These are phyloP conservation scores for Melipona beecheii DNA, from an alignment of 2,888 invertebrate genomes.

Conservation along the genomic window DNA sequence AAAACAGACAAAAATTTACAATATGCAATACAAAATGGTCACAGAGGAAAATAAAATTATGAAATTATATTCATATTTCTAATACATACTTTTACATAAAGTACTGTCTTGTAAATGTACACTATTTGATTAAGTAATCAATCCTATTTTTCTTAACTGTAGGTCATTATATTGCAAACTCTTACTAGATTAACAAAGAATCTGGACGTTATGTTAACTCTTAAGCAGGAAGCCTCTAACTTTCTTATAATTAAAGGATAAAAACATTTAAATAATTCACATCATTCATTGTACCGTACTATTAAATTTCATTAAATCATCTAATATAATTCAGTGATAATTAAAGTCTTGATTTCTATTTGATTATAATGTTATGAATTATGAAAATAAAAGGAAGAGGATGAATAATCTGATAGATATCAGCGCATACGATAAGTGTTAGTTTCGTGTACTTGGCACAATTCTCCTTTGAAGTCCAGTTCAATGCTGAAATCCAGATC, in stretches of 20 bases:
- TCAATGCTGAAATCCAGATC: conserved; percentile 98
- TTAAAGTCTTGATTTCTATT: conserved; percentile 54
- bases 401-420: conserved; percentile 74
- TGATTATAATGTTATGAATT: conserved; percentile 63
- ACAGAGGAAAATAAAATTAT: conserved; percentile 30
- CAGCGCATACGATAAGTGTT: conserved; percentile 97
- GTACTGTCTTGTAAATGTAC: conserved; percentile 39
- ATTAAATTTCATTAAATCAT: conserved; percentile 52
- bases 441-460: conserved; percentile 93
- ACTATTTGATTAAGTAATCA: conserved; percentile 27
- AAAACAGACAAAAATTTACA: conserved; percentile 27
- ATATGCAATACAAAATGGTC: conserved; percentile 27
- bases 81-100: conserved; percentile 20
- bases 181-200: conserved; percentile 33
- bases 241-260: conserved; percentile 37
- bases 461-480: conserved; percentile 95
- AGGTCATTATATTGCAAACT: conserved; percentile 12
- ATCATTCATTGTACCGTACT: conserved; percentile 56
- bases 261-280: conserved; percentile 49
- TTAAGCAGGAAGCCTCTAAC: conserved; percentile 44
- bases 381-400: conserved; percentile 64
- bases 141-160: conserved; percentile 8
- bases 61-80: conserved; percentile 32
- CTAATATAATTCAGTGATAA: conserved; percentile 57
- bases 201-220: conserved; percentile 38